Evolutionary conservation across 2,888 invertebrate genomes (phyloP).

Genomic region (Pseudococcus longispinus): DNA sequence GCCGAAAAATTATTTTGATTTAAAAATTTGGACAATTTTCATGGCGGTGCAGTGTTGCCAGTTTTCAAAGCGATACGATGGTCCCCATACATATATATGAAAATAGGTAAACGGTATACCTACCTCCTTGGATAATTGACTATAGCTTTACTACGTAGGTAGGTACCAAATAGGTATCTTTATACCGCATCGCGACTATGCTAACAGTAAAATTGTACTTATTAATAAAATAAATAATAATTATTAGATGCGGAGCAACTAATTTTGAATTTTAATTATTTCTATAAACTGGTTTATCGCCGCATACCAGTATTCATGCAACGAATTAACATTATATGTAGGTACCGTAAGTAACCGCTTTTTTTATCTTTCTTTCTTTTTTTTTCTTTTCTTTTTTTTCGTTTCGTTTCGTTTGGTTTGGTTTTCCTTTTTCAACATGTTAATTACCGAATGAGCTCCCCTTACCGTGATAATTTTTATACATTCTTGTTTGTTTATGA

Average conservation of each 20-base stretch:
- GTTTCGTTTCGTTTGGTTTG: not conserved
- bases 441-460: constrained; percentile 36
- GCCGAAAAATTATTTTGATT: too few relatives aligned
- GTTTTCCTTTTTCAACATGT: constrained; percentile 44
- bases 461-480: constrained; percentile 16
- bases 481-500: constrained; percentile 56
- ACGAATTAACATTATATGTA: constrained; percentile 33
- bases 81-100: too few relatives aligned
- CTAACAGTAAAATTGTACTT: not conserved
- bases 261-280: constrained; percentile 48
- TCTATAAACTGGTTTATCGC: constrained; percentile 50
- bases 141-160: not conserved
- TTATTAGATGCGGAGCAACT: constrained; percentile 25
- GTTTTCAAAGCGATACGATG: too few relatives aligned
- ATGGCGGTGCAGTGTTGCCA: too few relatives aligned
- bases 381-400: not conserved
- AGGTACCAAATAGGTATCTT: not conserved
- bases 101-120: too few relatives aligned
- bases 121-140: too few relatives aligned
- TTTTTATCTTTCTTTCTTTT: not conserved
- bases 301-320: constrained; percentile 47
- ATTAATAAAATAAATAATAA: constrained; percentile 29
- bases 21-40: too few relatives aligned
- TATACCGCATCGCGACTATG: not conserved
- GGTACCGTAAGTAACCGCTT: constrained; percentile 41